These are phyloP conservation scores for Holothuria leucospilota DNA, from an alignment of 53 echinoderm and acorn worm species.

Conservation along the genomic window DNA sequence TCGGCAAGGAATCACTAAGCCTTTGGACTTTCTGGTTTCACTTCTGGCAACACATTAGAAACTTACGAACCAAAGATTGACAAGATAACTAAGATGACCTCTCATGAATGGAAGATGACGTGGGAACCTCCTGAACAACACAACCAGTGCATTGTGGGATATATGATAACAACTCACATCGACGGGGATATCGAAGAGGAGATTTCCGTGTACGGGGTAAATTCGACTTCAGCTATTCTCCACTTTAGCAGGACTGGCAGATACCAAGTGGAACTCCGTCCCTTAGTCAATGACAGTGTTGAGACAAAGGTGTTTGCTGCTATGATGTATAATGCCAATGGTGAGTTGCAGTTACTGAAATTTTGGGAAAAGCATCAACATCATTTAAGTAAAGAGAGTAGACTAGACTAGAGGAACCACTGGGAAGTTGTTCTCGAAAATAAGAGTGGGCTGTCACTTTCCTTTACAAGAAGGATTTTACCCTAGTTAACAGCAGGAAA, in stretches of 20 bases:
- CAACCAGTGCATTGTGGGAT: constrained; percentile 33
- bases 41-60: not conserved
- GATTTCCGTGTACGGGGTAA: not conserved
- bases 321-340: not conserved
- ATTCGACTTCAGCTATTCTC: not conserved
- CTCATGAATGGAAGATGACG: not conserved
- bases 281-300: constrained; percentile 1
- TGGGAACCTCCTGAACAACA: constrained; percentile 15
- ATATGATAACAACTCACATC: not conserved
- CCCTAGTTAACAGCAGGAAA: too few species aligned
- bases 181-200: constrained; percentile 15
- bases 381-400: too few species aligned
- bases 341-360: not conserved
- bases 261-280: constrained; percentile 19
- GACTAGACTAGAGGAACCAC: too few species aligned
- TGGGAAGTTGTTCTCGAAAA: too few species aligned
- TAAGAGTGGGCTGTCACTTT: too few species aligned
- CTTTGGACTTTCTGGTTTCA: too few species aligned
- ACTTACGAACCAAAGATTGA: constrained; percentile 13
- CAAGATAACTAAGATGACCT: not conserved
- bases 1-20: too few species aligned
- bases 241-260: constrained; percentile 7
- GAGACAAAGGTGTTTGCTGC: not conserved
- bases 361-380: too few species aligned
- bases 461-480: too few species aligned